Conservation (phyloP, 2,113 vertebrate species). For the Vidua macroura region DNA sequence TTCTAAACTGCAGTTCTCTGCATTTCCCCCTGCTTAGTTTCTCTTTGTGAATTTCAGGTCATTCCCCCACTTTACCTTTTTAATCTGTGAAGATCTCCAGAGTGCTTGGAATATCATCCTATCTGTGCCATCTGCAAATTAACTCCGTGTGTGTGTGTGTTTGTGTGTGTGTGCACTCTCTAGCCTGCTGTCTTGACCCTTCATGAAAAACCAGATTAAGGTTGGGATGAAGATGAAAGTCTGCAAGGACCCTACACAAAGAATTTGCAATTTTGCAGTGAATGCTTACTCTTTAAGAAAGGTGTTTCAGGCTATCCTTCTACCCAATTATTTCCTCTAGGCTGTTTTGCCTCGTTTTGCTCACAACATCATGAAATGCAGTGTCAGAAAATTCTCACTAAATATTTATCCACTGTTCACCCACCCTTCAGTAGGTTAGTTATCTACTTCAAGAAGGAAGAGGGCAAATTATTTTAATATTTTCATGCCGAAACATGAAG, state of each 20-base stretch:
- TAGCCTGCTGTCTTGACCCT: neutral
- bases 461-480: neutral
- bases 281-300: neutral
- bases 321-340: neutral
- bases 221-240: neutral
- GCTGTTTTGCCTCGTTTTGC: neutral
- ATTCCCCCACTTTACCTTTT: neutral
- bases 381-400: neutral
- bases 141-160: neutral
- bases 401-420: neutral
- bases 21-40: neutral
- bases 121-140: neutral
- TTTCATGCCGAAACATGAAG: constrained; percentile 22
- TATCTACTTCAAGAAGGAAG: constrained; percentile 41
- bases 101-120: neutral
- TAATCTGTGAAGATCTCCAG: neutral
- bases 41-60: neutral
- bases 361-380: neutral
- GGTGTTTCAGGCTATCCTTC: neutral
- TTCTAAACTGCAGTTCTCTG: neutral
- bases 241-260: neutral
- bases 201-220: neutral
- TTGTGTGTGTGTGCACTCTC: neutral
- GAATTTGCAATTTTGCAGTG: neutral
- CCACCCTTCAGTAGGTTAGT: neutral